Base-by-base conservation (phyloP, 2,888 invertebrate genomes). In the Thereva unica region DNA sequence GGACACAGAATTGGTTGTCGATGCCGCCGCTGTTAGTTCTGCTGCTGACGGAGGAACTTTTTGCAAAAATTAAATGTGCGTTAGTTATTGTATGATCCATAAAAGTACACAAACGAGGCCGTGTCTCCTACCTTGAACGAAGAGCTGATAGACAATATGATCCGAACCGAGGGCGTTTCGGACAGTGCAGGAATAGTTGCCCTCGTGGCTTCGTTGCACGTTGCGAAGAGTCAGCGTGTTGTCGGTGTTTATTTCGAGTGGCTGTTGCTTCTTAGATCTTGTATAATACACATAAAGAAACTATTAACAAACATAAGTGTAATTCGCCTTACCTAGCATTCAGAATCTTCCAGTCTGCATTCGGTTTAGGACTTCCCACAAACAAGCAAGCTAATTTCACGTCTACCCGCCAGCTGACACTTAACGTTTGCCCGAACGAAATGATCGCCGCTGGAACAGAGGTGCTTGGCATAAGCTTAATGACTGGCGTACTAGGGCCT, bases 1-100 rank as follows among this genome's bases (percentile, higher is more conserved):
- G 50, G 83, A 83, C 1, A 85, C 83, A 0, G 84, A 82, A 67
- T 82, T 83, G 68, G 81, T 80, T 9, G 84, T 84, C 5, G 80
- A 82, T 3, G 83, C 81, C 49, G 83, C 82, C 1, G 83, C 81
- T 4, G 83, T 77, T 2, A 85, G 76, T 37, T 82, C 79, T 3
- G 85, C 83, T 44, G 84, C 79, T n/a, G 83, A 81, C 5, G 87
- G 87, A 3, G 87, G 86, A 55, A 86, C 87, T 79, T 7, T 61
- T 23, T 23, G 34, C 6, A 12, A 23, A 50, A 2, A 6, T 7
- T 12, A 52, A 34, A 7, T 34, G 23, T 23, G 23, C 23, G 23
- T 23, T 23, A 23, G 2, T 23, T 2, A 23, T 23, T 23, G 23
- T 23, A 23, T 23, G 23, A 23, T 23, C 23, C 23, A 23, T 2